Conservation (phyloP, 2,797 vertebrate genomes). For the Sandelia bainsii region DNA sequence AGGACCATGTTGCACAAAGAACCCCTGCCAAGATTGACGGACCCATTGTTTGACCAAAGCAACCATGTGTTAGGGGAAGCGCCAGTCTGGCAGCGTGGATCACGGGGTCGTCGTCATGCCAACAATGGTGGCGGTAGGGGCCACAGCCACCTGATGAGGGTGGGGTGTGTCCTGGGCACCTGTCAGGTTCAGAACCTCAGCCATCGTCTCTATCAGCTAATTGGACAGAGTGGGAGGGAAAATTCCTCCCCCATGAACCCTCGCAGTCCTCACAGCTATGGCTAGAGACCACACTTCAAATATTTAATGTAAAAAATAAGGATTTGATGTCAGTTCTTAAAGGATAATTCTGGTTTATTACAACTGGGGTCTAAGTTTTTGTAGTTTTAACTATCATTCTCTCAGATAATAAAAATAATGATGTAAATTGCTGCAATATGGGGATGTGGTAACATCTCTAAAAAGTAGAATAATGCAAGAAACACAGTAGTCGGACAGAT, state of each 20-base stretch:
- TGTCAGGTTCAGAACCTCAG: constrained; percentile 96
- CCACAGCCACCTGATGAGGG: constrained; percentile 84
- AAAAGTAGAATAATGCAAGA: not conserved
- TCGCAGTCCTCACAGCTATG: constrained; percentile 92
- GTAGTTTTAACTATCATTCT: constrained; percentile 3
- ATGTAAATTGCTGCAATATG: constrained; percentile 1
- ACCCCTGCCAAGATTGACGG: constrained; percentile 38
- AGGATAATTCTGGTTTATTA: constrained; percentile 6
- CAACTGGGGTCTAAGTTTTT: constrained; percentile 10
- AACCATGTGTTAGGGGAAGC: constrained; percentile 16
- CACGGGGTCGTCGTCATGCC: constrained; percentile 78
- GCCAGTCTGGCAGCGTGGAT: constrained; percentile 29
- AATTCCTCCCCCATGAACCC: constrained; percentile 89
- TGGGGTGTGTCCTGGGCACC: constrained; percentile 91
- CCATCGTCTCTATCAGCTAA: constrained; percentile 92
- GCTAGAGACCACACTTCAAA: constrained; percentile 74
- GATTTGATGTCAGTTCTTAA: not conserved
- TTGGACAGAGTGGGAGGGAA: constrained; percentile 85
- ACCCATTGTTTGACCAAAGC: constrained; percentile 35
- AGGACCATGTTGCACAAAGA: constrained; percentile 66
- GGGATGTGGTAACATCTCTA: constrained; percentile 2
- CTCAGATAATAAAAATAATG: not conserved
- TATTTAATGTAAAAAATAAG: too few species aligned
- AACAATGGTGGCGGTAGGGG: constrained; percentile 37
- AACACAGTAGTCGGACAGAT: not conserved